Conservation (phyloP, 2,888 invertebrate genomes). For the Gastracanthus pulcherrimus region DNA sequence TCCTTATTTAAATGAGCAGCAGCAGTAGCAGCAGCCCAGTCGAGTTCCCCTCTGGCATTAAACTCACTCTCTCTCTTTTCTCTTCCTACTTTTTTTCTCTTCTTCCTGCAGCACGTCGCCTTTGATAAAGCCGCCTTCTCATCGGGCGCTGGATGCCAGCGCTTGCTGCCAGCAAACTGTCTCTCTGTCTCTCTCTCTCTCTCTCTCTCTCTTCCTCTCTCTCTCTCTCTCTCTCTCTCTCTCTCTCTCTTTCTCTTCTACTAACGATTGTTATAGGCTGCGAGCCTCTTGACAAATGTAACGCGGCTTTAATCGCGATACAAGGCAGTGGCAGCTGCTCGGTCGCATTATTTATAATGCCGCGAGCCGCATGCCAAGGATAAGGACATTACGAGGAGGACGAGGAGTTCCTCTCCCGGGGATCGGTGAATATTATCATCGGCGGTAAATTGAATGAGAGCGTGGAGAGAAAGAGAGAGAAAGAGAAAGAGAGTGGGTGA, state of each 20-base stretch:
- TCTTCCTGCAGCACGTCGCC: background rate
- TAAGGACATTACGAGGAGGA: conserved; percentile 19
- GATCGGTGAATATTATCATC: conserved; percentile 52
- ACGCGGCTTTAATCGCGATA: conserved; percentile 76
- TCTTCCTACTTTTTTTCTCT: background rate
- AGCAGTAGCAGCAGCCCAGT: background rate
- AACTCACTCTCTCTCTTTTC: background rate
- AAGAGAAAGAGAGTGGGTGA: too few relatives aligned
- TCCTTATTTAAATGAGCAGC: conserved; percentile 52
- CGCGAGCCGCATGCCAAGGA: conserved; percentile 63
- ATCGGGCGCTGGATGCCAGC: conserved; percentile 45
- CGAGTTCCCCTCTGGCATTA: background rate
- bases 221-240: too few relatives aligned
- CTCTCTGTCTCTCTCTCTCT: too few relatives aligned
- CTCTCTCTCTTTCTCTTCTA: conserved; percentile 68
- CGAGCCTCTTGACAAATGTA: conserved; percentile 72
- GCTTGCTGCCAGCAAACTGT: conserved; percentile 72
- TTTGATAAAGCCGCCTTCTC: conserved; percentile 6
- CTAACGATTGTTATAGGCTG: conserved; percentile 60
- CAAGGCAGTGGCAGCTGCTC: conserved; percentile 64
- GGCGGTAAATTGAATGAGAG: conserved; percentile 50
- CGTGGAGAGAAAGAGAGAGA: background rate
- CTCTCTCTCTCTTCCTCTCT: too few relatives aligned
- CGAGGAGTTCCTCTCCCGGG: background rate
- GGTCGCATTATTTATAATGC: conserved; percentile 65